Percentiles rank a stretch among this genome's conserved stretches.
Conservation (phyloP, 2,888 invertebrate species). For the Drosophila paranaensis region DNA sequence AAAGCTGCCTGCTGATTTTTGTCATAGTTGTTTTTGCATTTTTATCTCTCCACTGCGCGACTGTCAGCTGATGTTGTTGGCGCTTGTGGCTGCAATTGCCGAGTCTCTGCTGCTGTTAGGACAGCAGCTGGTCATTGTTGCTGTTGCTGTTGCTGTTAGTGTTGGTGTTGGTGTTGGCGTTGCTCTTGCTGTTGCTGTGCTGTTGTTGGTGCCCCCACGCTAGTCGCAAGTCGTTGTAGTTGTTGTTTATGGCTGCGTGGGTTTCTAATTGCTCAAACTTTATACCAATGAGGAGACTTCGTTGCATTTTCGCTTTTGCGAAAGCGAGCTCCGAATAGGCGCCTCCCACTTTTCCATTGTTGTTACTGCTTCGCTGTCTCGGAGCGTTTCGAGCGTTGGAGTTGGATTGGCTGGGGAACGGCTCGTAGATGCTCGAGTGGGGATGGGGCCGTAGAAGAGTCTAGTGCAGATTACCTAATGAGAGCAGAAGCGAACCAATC, state of each 20-base stretch:
- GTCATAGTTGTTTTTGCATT: slow-evolving; percentile 49
- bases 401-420: slow-evolving; percentile 39
- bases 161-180: slow-evolving; percentile 15
- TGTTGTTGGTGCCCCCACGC: slow-evolving; percentile 48
- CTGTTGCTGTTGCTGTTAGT: slow-evolving; percentile 11
- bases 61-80: slow-evolving; percentile 53
- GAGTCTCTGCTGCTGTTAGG: slow-evolving; percentile 31
- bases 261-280: slow-evolving; percentile 83
- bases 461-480: slow-evolving; percentile 32
- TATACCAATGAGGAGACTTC: slow-evolving; percentile 81
- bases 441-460: slow-evolving; percentile 27
- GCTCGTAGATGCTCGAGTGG: slow-evolving; percentile 8
- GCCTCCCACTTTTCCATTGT: slow-evolving; percentile 79
- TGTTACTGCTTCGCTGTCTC: slow-evolving; percentile 46
- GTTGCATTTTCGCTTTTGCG: slow-evolving; percentile 76
- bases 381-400: slow-evolving; percentile 42
- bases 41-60: slow-evolving; percentile 51
- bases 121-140: slow-evolving; percentile 32
- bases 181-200: slow-evolving; percentile 1
- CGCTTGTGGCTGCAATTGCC: slow-evolving; percentile 42
- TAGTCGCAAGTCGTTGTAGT: slow-evolving; percentile 49
- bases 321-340: slow-evolving; percentile 77
- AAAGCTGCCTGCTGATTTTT: slow-evolving; percentile 54
- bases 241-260: slow-evolving; percentile 83
- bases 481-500: not conserved